Percentiles rank a stretch among this genome's conserved stretches.
These are phyloP conservation scores for Himantopus leucocephalus DNA, from an alignment of 2,113 vertebrate genomes.

Conservation along the genomic window DNA sequence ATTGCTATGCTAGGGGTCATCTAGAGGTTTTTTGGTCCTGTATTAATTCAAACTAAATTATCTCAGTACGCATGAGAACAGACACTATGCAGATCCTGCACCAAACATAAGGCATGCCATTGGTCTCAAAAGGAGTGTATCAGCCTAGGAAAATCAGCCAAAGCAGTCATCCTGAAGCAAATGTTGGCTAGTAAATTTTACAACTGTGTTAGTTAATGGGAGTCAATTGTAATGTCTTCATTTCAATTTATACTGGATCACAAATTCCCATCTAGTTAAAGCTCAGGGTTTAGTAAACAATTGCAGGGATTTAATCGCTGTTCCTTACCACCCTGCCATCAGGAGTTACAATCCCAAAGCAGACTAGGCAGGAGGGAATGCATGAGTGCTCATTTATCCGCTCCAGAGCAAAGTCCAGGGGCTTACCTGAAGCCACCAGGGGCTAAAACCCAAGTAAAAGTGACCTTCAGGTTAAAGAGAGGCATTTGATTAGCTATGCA, in stretches of 20 bases:
- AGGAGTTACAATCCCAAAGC: background rate
- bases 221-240: background rate
- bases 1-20: background rate
- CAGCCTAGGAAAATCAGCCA: background rate
- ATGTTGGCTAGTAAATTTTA: background rate
- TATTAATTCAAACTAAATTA: background rate
- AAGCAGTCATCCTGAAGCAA: background rate
- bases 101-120: background rate
- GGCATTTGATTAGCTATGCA: background rate
- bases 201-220: background rate
- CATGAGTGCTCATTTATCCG: background rate
- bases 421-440: background rate
- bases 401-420: background rate
- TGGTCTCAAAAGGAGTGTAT: background rate
- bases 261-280: background rate
- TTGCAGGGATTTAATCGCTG: background rate
- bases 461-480: background rate
- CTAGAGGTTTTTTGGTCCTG: background rate
- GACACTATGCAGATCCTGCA: background rate
- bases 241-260: background rate
- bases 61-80: background rate
- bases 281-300: background rate
- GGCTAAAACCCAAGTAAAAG: background rate
- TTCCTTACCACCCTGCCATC: background rate
- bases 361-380: background rate